Conservation (phyloP, 1,140 invertebrate species). For the Cylas formicarius region DNA sequence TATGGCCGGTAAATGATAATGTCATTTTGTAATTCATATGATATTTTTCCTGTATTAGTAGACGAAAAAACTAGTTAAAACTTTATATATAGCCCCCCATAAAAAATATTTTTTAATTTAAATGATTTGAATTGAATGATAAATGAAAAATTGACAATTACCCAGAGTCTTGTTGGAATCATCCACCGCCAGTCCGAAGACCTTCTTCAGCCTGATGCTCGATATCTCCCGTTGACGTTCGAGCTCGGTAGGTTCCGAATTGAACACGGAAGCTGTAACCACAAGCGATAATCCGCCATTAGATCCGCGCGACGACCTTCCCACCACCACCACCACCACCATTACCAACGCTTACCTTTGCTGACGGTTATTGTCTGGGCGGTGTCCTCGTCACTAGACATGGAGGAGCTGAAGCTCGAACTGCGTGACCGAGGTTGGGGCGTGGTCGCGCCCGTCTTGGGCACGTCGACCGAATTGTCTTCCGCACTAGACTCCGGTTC, state of each 20-base stretch:
- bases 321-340: neutral
- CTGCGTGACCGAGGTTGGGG: conserved; percentile 45
- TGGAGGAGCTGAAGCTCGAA: conserved; percentile 46
- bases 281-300: conserved; percentile 4
- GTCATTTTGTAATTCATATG: too few relatives aligned
- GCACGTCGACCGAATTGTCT: conserved; percentile 38
- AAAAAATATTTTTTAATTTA: too few relatives aligned
- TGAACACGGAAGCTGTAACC: conserved; percentile 44
- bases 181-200: conserved; percentile 36
- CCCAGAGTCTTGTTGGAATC: conserved; percentile 30
- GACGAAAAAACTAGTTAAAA: too few relatives aligned
- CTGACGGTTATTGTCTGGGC: conserved; percentile 32
- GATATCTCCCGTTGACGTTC: conserved; percentile 69
- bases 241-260: conserved; percentile 61
- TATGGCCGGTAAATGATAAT: too few relatives aligned
- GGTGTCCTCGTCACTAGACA: conserved; percentile 49
- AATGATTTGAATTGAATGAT: too few relatives aligned
- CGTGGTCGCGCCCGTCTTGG: conserved; percentile 32
- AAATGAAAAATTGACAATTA: conserved; percentile 27
- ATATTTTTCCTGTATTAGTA: too few relatives aligned
- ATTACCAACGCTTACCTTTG: conserved; percentile 25
- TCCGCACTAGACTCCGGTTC: conserved; percentile 26
- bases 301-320: too few relatives aligned
- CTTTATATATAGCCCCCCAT: too few relatives aligned
- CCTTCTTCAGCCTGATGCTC: conserved; percentile 58